Evolutionary conservation across 2,888 invertebrate genomes (phyloP).

Genomic region (Tipula confusa): DNA sequence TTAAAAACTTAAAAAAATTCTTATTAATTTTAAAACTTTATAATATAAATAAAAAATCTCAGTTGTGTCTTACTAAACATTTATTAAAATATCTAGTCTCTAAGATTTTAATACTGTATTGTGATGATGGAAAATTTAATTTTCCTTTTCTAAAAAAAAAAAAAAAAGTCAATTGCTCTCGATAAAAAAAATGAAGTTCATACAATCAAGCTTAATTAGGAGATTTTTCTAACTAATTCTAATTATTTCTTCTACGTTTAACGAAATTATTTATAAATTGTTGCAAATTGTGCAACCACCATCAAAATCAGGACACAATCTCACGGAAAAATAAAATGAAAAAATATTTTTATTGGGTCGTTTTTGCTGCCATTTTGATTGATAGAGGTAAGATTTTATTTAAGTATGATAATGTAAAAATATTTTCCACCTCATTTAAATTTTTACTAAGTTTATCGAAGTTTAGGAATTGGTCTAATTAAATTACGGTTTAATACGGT

Average conservation of each 20-base stretch:
- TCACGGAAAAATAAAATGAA: constrained; percentile 32
- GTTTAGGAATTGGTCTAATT: background rate
- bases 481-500: background rate
- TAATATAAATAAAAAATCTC: background rate
- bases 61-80: constrained; percentile 8
- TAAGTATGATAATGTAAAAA: background rate
- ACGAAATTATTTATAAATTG: background rate
- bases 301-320: background rate
- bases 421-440: background rate
- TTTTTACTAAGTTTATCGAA: background rate
- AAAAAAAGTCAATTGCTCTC: background rate
- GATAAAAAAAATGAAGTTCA: background rate
- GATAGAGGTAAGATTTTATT: constrained; percentile 42
- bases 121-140: constrained; percentile 6
- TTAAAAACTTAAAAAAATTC: background rate
- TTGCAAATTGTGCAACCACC: background rate
- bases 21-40: background rate
- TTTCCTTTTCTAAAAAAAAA: background rate
- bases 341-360: constrained; percentile 41
- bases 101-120: background rate
- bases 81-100: background rate
- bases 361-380: constrained; percentile 44
- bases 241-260: background rate
- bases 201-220: background rate
- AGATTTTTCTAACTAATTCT: background rate